phyloP scores from a whole-genome alignment of 2,797 vertebrate species.

The Phalanger gymnotis region DNA sequence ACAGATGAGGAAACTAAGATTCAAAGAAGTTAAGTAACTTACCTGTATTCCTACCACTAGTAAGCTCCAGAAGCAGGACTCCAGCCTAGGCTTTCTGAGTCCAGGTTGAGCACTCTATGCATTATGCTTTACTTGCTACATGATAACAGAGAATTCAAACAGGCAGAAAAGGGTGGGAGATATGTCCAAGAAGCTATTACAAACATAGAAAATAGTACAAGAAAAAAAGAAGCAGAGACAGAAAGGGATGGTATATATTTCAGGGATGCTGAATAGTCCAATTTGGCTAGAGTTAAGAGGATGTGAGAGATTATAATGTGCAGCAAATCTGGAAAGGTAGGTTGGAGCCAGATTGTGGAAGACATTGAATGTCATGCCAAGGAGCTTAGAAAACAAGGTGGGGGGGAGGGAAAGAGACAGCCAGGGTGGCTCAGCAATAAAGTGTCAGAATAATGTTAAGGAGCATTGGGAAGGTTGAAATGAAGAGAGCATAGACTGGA shows the following conservation, averaged over 20 bases:
- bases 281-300: neutral
- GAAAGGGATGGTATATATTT: neutral
- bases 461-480: neutral
- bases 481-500: neutral
- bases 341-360: neutral
- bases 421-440: neutral
- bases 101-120: neutral
- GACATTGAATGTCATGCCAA: neutral
- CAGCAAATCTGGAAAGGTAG: neutral
- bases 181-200: neutral
- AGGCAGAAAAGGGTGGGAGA: neutral
- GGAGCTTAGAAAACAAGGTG: neutral
- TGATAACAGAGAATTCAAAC: neutral
- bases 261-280: neutral
- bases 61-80: too few relatives aligned
- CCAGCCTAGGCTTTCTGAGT: too few relatives aligned
- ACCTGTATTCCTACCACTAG: too few relatives aligned
- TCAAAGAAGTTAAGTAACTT: neutral
- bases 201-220: neutral
- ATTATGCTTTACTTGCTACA: neutral
- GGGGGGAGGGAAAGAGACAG: neutral
- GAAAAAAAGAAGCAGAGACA: neutral
- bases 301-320: neutral
- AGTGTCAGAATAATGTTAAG: neutral
- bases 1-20: neutral